Evolutionary conservation across 1,140 invertebrate species (phyloP).

Genomic region (Heliconius congener): DNA sequence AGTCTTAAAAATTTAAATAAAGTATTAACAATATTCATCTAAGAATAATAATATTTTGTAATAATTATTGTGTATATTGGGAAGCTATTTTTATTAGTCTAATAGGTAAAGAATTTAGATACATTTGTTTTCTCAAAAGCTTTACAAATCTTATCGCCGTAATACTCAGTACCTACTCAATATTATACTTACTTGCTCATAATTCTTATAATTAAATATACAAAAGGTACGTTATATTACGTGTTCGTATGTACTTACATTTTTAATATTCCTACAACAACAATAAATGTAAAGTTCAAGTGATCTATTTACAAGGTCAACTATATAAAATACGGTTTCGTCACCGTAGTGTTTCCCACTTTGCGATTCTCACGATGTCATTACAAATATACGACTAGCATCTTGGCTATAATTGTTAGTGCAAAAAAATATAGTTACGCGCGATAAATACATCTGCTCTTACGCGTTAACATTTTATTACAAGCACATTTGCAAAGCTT

Average conservation of each 20-base stretch:
- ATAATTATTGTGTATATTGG: not conserved
- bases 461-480: conserved; percentile 20
- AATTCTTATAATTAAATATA: not conserved
- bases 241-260: not conserved
- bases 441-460: conserved; percentile 16
- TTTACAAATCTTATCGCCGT: no score
- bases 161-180: not conserved
- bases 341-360: conserved; percentile 33
- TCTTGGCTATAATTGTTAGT: conserved; percentile 45
- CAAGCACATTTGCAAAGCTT: not conserved
- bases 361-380: conserved; percentile 41
- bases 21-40: not conserved
- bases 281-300: conserved; percentile 3
- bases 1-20: not conserved
- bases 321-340: conserved; percentile 21
- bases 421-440: conserved; percentile 48
- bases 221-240: not conserved
- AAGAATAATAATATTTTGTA: not conserved
- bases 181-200: not conserved
- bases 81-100: no score
- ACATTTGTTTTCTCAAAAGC: no score
- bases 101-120: no score
- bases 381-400: conserved; percentile 38
- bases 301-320: conserved; percentile 23
- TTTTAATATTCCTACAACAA: not conserved